A percentile compares a stretch with the other conserved stretches of the same genome.
Evolutionary conservation across 2,113 vertebrate genomes (phyloP).

Genomic region (Aplodontia rufa): DNA sequence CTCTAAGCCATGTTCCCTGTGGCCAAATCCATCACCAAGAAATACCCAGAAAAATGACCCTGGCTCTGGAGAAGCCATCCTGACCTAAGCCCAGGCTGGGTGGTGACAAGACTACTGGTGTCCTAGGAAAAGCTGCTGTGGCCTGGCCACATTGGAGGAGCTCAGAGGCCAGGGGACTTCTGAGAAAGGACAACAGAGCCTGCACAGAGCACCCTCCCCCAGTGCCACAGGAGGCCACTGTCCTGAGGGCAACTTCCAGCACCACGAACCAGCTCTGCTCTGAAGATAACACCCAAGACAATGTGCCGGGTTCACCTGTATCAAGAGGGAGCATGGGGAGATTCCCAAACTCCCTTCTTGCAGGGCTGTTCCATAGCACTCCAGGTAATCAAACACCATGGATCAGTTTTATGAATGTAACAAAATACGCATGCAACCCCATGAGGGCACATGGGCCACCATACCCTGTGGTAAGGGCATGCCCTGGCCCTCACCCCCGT

Average conservation of each 20-base stretch:
- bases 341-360: neutral
- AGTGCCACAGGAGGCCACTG: too few relatives aligned
- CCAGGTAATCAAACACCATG: neutral
- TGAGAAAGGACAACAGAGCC: neutral
- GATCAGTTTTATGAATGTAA: neutral
- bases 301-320: rapidly evolving
- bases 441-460: rapidly evolving
- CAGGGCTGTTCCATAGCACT: rapidly evolving
- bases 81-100: neutral
- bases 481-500: rapidly evolving
- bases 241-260: neutral
- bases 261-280: too few relatives aligned
- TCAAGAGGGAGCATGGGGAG: too few relatives aligned
- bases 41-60: neutral
- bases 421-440: rapidly evolving
- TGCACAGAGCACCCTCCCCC: neutral
- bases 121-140: neutral
- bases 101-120: too few relatives aligned
- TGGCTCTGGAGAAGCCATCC: too few relatives aligned
- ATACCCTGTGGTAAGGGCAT: neutral
- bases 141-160: neutral
- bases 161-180: neutral
- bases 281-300: neutral
- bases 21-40: neutral
- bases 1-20: rapidly evolving